Evolutionary conservation across 2,797 vertebrate species (phyloP).

Genomic region (Trichosurus vulpecula): DNA sequence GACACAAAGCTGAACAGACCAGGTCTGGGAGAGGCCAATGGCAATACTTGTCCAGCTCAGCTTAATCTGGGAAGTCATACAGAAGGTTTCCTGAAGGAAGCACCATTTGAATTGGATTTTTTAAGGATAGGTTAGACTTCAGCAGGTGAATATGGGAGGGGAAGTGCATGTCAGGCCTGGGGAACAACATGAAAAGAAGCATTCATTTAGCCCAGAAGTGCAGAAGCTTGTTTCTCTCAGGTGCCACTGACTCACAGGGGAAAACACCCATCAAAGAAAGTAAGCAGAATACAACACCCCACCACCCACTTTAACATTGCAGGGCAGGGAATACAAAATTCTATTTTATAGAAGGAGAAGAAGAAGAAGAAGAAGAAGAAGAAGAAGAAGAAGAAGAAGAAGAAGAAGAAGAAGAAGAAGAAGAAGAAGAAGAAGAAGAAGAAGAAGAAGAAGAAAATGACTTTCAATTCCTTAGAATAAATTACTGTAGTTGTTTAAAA

Average conservation of each 20-base stretch:
- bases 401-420: too few relatives aligned
- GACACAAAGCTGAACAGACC: background rate
- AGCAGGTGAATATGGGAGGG: background rate
- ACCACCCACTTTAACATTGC: background rate
- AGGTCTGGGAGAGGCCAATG: background rate
- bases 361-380: too few relatives aligned
- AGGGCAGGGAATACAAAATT: background rate
- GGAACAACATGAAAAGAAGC: background rate
- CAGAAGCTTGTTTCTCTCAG: background rate
- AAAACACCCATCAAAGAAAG: background rate
- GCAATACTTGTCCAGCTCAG: background rate
- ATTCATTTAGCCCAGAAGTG: background rate
- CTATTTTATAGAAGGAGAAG: background rate
- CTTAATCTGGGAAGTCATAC: background rate
- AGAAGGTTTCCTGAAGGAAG: background rate
- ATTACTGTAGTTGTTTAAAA: background rate
- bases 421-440: rapidly evolving
- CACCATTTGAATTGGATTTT: background rate
- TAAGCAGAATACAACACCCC: background rate
- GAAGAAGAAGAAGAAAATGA: too few relatives aligned
- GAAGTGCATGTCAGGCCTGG: background rate
- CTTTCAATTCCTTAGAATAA: background rate
- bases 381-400: too few relatives aligned
- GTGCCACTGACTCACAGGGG: background rate
- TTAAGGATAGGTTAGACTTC: background rate